phyloP scores from a whole-genome alignment of 2,797 vertebrate species.

The Halcyon smyrnensis region DNA sequence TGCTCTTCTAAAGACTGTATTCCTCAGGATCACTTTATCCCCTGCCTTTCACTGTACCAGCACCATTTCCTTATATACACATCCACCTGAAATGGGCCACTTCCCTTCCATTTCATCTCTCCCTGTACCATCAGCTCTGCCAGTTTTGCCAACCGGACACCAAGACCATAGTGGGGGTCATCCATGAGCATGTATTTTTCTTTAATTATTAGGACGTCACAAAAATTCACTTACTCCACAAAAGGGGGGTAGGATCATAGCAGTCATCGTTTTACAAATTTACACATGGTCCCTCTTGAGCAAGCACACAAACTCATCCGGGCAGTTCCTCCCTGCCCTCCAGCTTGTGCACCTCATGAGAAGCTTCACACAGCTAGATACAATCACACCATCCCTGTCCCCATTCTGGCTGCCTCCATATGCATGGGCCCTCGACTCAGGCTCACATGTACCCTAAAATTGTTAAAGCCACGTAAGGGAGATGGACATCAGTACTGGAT shows the following conservation, averaged over 20 bases:
- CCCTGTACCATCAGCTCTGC: neutral
- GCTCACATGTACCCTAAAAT: neutral
- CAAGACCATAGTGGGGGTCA: neutral
- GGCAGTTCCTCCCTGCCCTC: neutral
- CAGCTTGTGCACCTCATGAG: neutral
- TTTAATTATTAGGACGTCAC: neutral
- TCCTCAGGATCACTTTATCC: neutral
- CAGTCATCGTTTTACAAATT: neutral
- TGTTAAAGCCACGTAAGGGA: neutral
- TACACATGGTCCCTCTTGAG: neutral
- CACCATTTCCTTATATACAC: neutral
- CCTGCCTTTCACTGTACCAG: neutral
- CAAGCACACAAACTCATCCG: neutral
- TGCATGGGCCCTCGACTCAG: neutral
- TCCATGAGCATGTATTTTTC: neutral
- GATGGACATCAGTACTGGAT: neutral
- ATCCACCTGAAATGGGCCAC: neutral
- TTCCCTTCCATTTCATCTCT: neutral
- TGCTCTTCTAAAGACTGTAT: neutral
- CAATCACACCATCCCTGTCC: neutral
- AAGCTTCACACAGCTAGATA: neutral
- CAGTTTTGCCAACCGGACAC: neutral
- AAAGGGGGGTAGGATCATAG: neutral
- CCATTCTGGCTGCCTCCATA: neutral
- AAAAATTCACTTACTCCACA: neutral